phyloP scores from a whole-genome alignment of 2,888 invertebrate genomes.

The Autographa gamma region DNA sequence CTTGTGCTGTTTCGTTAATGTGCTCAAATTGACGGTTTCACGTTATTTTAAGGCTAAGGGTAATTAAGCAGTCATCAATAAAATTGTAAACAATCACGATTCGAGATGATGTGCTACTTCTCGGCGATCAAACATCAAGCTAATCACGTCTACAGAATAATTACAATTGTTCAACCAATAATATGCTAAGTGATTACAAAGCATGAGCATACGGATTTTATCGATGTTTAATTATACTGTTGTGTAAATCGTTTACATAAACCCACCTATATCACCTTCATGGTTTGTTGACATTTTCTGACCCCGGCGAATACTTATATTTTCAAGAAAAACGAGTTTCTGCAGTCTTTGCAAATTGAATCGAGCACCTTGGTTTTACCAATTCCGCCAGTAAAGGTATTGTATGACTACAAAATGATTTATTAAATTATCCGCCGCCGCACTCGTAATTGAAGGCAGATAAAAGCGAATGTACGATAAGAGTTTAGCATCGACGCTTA shows the following conservation, averaged over 20 bases:
- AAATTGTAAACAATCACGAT: neutral
- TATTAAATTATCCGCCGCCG: conserved; percentile 35
- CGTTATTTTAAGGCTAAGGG: no score
- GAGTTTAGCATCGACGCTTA: conserved; percentile 49
- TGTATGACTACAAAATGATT: conserved; percentile 63
- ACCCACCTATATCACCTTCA: conserved; percentile 69
- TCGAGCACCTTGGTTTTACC: conserved; percentile 73
- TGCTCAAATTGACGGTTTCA: no score
- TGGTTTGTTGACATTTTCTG: conserved; percentile 78
- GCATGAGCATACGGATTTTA: conserved; percentile 23
- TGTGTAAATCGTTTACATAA: conserved; percentile 45
- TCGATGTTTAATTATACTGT: conserved; percentile 39
- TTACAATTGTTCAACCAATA: conserved; percentile 22
- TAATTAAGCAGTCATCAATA: neutral
- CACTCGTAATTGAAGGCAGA: conserved; percentile 52
- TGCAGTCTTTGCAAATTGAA: conserved; percentile 73
- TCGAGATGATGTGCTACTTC: conserved; percentile 5
- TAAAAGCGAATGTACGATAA: conserved; percentile 78
- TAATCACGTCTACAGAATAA: neutral
- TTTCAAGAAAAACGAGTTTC: conserved; percentile 73
- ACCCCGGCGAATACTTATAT: conserved; percentile 65
- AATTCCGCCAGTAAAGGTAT: conserved; percentile 75
- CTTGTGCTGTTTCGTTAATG: neutral
- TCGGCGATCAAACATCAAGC: conserved; percentile 15
- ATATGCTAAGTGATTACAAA: conserved; percentile 15